A percentile compares a stretch with the other conserved stretches of the same genome.
Conservation (phyloP, 2,113 vertebrate species). For the Sebastes schlegelii region DNA sequence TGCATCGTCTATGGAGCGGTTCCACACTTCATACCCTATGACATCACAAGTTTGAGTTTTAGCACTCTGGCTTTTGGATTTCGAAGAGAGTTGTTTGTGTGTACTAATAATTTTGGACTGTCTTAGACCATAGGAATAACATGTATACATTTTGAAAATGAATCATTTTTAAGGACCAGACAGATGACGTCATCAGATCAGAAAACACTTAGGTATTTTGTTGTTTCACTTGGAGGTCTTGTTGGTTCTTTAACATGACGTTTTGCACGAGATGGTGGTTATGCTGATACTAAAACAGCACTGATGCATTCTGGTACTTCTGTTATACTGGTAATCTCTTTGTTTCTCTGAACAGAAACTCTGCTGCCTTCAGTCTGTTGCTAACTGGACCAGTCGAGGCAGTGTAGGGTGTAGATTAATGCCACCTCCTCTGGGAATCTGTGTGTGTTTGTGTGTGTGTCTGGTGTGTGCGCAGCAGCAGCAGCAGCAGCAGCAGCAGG, state of each 20-base stretch:
- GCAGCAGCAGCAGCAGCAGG: constrained; percentile 27
- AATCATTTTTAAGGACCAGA: no score
- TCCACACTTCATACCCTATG: no score
- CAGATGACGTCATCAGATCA: neutral
- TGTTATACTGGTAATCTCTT: neutral
- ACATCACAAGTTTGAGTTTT: no score
- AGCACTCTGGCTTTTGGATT: no score
- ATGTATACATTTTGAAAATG: no score
- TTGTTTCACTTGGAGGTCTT: neutral
- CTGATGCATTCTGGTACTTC: neutral
- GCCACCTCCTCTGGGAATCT: constrained; percentile 7
- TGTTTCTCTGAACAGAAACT: neutral
- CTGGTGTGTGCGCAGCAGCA: constrained; percentile 7
- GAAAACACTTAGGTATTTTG: neutral
- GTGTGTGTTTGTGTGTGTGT: constrained; percentile 16
- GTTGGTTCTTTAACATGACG: no score
- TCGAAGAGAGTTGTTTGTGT: no score
- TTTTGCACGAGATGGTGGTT: neutral
- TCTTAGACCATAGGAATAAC: no score
- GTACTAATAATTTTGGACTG: no score
- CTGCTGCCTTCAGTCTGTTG: constrained; percentile 17
- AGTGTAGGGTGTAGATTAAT: constrained; percentile 35
- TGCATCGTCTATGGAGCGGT: no score
- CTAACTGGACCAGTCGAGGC: constrained; percentile 18
- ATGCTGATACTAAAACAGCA: neutral